These are phyloP conservation scores for Electrona antarctica DNA, from an alignment of 2,113 vertebrate species.

Conservation along the genomic window DNA sequence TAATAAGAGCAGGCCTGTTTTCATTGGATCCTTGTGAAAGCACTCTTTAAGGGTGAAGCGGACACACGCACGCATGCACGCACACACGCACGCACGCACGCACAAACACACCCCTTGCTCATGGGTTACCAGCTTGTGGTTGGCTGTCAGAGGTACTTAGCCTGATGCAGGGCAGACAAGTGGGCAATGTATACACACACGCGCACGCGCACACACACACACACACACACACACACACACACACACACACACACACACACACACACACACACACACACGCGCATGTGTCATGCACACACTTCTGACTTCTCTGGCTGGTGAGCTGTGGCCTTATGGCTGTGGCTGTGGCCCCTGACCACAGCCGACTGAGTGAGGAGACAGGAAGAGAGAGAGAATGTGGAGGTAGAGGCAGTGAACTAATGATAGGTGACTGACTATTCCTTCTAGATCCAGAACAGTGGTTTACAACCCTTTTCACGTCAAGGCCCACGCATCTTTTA, in stretches of 20 bases:
- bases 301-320: conserved; percentile 40
- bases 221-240: too few species aligned
- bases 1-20: conserved; percentile 18
- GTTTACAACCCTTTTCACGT: too few species aligned
- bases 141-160: conserved; percentile 74
- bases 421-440: too few species aligned
- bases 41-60: not conserved
- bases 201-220: too few species aligned
- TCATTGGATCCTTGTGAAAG: conserved; percentile 17
- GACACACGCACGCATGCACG: not conserved
- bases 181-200: conserved; percentile 44
- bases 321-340: not conserved
- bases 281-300: too few species aligned
- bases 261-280: too few species aligned
- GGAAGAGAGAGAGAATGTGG: not conserved
- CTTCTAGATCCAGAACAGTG: too few species aligned
- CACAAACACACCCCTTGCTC: conserved; percentile 10
- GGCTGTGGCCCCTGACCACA: not conserved
- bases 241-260: too few species aligned
- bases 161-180: conserved; percentile 73
- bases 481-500: too few species aligned
- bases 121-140: conserved; percentile 72
- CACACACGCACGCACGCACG: not conserved
- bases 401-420: too few species aligned
- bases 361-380: not conserved